phyloP scores from a whole-genome alignment of 1,140 invertebrate genomes.

The Hyposmocoma kahamanoa region DNA sequence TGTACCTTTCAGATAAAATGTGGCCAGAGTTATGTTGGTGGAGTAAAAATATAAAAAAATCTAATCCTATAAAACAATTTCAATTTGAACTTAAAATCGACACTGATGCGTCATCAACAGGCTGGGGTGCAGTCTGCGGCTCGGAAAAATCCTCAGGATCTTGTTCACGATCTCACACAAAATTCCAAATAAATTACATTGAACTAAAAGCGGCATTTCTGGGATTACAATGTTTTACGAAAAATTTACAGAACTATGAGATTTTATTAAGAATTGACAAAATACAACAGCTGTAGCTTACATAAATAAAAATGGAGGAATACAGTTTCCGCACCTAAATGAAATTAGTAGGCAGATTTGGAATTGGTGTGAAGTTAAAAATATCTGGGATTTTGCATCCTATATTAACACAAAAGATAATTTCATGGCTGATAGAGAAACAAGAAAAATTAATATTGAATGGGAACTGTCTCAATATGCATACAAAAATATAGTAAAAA shows the following conservation, averaged over 20 bases:
- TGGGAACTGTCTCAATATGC: constrained; percentile 13
- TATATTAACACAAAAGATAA: constrained; percentile 46
- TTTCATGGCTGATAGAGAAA: constrained; percentile 21
- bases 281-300: constrained; percentile 50
- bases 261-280: neutral
- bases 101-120: neutral
- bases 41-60: neutral
- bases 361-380: constrained; percentile 44
- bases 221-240: neutral
- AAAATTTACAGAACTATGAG: neutral
- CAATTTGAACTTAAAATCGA: neutral
- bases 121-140: neutral
- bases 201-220: neutral
- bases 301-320: constrained; percentile 40
- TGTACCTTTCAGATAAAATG: neutral
- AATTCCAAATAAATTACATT: neutral
- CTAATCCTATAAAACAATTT: neutral
- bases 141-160: neutral
- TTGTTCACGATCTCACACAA: neutral
- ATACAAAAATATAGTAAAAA: constrained; percentile 7
- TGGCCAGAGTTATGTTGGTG: neutral
- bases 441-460: constrained; percentile 21
- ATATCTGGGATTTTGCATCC: constrained; percentile 38
- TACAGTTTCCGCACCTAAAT: constrained; percentile 34
- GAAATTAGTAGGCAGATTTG: constrained; percentile 29